Evolutionary conservation across 2,113 vertebrate species (phyloP).

Genomic region (Setophaga petechia): DNA sequence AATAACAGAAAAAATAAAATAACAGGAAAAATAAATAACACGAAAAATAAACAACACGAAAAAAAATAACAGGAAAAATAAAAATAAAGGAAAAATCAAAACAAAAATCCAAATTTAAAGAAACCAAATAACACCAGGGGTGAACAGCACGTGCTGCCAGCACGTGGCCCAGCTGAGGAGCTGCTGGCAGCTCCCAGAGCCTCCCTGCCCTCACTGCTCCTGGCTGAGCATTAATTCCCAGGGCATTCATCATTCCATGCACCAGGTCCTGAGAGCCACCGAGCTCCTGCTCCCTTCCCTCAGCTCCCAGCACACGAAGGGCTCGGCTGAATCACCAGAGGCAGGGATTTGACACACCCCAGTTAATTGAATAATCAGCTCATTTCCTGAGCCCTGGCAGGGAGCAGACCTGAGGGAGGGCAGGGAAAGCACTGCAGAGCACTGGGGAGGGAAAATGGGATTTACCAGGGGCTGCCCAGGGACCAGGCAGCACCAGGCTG

Average conservation of each 20-base stretch:
- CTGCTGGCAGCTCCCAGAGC: background rate
- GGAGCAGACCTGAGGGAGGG: background rate
- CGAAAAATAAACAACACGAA: too few species aligned
- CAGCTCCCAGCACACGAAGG: background rate
- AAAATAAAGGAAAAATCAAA: too few species aligned
- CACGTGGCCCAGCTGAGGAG: fast-evolving
- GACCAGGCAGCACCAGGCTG: background rate
- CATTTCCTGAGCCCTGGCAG: background rate
- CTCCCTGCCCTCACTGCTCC: background rate
- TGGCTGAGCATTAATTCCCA: background rate
- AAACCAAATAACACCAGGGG: background rate
- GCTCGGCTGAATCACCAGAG: background rate
- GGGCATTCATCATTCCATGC: background rate
- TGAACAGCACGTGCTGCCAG: fast-evolving
- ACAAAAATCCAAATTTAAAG: too few species aligned
- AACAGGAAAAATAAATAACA: too few species aligned
- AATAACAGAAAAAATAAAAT: too few species aligned
- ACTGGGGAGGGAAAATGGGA: background rate
- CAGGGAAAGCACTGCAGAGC: background rate
- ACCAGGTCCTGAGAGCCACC: background rate
- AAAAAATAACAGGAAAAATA: too few species aligned
- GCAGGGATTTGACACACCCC: background rate
- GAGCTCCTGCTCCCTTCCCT: background rate
- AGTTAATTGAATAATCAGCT: background rate
- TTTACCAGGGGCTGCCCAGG: background rate